Percentiles rank a stretch among this genome's conserved stretches.
phyloP scores from a whole-genome alignment of 2,797 vertebrate species.

The Eidolon dupreanum region DNA sequence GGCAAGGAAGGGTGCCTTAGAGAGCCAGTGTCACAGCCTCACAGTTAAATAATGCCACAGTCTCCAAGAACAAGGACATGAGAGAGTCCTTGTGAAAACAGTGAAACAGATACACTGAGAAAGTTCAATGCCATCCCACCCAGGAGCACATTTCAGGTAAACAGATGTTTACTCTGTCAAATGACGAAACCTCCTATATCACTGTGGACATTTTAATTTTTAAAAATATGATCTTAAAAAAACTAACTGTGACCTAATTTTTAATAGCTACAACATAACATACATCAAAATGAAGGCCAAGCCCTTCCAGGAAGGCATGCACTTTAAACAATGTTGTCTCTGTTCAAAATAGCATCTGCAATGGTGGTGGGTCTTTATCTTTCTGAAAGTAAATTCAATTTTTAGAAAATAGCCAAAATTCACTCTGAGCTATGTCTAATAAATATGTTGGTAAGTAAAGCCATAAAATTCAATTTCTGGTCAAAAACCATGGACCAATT shows the following conservation, averaged over 20 bases:
- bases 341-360: background rate
- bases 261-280: background rate
- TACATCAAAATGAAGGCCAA: background rate
- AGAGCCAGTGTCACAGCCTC: background rate
- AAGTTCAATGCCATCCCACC: background rate
- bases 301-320: background rate
- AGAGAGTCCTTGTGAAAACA: background rate
- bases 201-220: background rate
- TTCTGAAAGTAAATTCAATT: background rate
- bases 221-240: background rate
- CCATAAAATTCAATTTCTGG: background rate
- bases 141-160: background rate
- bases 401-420: slow-evolving; percentile 23
- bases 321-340: background rate
- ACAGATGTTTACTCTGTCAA: background rate
- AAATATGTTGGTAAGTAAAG: background rate
- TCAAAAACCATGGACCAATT: background rate
- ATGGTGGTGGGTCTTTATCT: background rate
- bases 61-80: background rate
- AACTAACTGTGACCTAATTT: background rate
- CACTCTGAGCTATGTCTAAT: background rate
- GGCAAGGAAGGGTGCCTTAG: background rate
- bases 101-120: background rate
- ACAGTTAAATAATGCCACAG: background rate
- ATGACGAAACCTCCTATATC: background rate